Evolutionary conservation across 2,888 invertebrate genomes (phyloP).

Genomic region (Calameuta idolon): DNA sequence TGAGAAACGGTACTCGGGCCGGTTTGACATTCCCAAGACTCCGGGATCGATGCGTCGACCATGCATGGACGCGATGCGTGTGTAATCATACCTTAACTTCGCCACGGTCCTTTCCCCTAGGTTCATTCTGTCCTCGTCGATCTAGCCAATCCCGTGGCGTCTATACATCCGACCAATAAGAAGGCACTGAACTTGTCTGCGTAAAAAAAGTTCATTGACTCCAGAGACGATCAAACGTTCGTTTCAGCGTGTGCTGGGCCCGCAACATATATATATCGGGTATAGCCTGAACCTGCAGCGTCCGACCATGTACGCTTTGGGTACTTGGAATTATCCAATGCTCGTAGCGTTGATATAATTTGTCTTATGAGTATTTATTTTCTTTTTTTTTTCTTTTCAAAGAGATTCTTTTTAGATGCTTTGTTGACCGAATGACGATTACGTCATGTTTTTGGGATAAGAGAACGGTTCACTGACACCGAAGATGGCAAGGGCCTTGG

Average conservation of each 20-base stretch:
- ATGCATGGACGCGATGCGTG: conserved; percentile 45
- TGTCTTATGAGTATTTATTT: background rate
- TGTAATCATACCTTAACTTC: conserved; percentile 33
- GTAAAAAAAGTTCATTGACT: background rate
- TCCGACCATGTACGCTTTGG: background rate
- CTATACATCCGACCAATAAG: background rate
- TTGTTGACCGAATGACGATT: background rate
- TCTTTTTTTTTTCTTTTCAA: too few species aligned
- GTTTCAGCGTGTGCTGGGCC: background rate
- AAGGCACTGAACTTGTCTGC: background rate
- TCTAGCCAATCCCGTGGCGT: background rate
- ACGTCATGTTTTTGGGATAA: conserved; percentile 1
- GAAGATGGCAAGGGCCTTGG: background rate
- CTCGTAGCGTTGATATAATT: background rate
- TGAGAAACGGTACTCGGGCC: conserved; percentile 52
- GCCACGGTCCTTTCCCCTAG: background rate
- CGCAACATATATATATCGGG: background rate
- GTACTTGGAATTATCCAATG: background rate
- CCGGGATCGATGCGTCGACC: conserved; percentile 35
- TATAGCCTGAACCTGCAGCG: background rate
- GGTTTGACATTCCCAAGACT: conserved; percentile 54
- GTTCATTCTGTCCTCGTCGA: background rate
- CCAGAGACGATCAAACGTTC: background rate
- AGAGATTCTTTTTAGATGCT: background rate
- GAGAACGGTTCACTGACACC: conserved; percentile 41